Conservation (phyloP, 2,888 invertebrate genomes). For the Cheiracanthium punctorium region DNA sequence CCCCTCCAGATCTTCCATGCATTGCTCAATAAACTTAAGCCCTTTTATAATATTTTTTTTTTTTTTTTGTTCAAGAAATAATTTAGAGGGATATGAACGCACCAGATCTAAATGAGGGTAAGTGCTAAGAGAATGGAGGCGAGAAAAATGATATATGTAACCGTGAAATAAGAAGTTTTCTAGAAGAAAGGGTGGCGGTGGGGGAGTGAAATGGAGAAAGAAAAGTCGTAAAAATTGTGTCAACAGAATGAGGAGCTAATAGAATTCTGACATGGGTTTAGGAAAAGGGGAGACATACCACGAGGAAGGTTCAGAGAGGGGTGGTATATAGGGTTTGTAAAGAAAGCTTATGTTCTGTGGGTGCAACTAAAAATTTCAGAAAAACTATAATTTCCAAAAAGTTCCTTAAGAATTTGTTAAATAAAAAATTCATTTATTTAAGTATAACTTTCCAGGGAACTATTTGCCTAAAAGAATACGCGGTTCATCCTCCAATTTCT, state of each 20-base stretch:
- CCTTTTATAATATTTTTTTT: background rate
- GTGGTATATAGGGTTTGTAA: background rate
- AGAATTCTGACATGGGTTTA: slow-evolving; percentile 46
- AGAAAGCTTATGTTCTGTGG: no score
- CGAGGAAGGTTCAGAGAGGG: slow-evolving; percentile 4
- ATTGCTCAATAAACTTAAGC: background rate
- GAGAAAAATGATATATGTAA: background rate
- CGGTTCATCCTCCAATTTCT: no score
- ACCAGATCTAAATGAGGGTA: background rate
- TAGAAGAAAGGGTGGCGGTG: background rate
- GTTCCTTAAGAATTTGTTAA: no score
- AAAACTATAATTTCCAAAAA: no score
- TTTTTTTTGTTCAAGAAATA: background rate
- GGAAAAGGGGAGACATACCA: slow-evolving; percentile 3
- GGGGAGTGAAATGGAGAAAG: background rate
- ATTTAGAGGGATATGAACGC: background rate
- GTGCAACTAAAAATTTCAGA: no score
- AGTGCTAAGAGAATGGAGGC: no score
- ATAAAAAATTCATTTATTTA: no score
- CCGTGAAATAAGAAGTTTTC: background rate
- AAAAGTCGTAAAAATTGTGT: slow-evolving; percentile 44
- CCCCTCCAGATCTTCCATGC: no score
- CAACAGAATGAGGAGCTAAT: slow-evolving; percentile 46
- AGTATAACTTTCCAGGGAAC: no score
- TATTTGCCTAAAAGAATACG: no score